Evolutionary conservation across 2,797 vertebrate genomes (phyloP).

Genomic region (Acrossocheilus wenchowensis): DNA sequence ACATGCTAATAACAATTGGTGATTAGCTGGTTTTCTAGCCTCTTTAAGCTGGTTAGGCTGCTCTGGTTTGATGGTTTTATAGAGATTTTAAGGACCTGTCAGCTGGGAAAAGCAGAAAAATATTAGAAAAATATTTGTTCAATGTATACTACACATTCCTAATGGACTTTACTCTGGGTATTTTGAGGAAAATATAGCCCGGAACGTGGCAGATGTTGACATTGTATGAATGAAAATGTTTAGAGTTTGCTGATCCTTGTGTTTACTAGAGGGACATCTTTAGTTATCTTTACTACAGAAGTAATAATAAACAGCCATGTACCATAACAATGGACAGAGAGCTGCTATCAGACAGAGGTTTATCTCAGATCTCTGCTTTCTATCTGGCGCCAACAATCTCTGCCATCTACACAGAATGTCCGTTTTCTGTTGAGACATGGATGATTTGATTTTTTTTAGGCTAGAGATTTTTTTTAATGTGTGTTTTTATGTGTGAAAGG

Average conservation of each 20-base stretch:
- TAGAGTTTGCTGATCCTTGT: not conserved
- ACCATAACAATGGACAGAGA: constrained; percentile 48
- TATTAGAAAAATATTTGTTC: not conserved
- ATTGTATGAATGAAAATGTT: not conserved
- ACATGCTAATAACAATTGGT: constrained; percentile 8
- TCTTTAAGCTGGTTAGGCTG: too few relatives aligned
- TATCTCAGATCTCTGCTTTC: constrained; percentile 42
- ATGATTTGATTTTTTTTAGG: not conserved
- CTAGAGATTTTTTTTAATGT: not conserved
- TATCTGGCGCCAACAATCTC: constrained; percentile 31
- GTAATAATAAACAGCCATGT: constrained; percentile 52
- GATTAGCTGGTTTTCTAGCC: too few relatives aligned
- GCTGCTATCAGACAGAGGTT: constrained; percentile 26
- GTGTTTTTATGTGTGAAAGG: not conserved
- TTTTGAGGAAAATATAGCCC: not conserved
- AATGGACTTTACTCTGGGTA: not conserved
- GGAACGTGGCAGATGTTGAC: not conserved
- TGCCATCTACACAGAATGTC: constrained; percentile 27
- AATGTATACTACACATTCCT: not conserved
- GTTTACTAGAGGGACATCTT: constrained; percentile 45
- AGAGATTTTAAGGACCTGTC: too few relatives aligned
- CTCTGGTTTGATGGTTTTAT: too few relatives aligned
- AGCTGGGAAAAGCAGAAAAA: too few relatives aligned
- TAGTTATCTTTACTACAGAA: constrained; percentile 42
- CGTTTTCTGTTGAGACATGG: constrained; percentile 1